Evolutionary conservation across 2,888 invertebrate species (phyloP).

Genomic region (Macrophya alboannulata): DNA sequence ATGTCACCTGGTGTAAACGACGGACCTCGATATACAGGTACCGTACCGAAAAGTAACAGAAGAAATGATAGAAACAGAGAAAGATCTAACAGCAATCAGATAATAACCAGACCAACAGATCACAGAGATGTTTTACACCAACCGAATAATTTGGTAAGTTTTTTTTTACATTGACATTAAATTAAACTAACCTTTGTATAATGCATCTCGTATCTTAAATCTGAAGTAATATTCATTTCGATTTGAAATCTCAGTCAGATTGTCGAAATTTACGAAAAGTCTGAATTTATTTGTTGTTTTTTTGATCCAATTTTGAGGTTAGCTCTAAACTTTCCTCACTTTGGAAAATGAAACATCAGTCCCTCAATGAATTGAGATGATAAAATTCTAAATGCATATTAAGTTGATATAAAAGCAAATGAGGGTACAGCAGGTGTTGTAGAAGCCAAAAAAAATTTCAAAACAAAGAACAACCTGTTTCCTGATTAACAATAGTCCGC

Average conservation of each 20-base stretch:
- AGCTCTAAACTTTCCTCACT: neutral
- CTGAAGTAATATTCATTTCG: neutral
- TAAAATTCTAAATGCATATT: neutral
- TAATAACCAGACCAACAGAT: slow-evolving; percentile 63
- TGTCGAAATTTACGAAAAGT: neutral
- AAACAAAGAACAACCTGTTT: neutral
- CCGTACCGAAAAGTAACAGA: slow-evolving; percentile 76
- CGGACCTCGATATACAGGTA: slow-evolving; percentile 73
- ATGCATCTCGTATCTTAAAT: neutral
- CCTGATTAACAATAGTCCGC: neutral
- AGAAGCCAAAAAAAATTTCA: neutral
- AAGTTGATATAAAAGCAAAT: neutral
- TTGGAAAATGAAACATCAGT: neutral
- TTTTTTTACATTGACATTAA: neutral
- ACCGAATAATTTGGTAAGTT: slow-evolving; percentile 74
- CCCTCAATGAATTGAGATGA: neutral
- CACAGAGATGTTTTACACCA: slow-evolving; percentile 68
- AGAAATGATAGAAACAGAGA: slow-evolving; percentile 74
- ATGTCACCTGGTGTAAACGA: slow-evolving; percentile 75
- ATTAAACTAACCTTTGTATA: neutral
- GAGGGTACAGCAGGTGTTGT: neutral
- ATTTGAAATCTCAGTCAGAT: neutral
- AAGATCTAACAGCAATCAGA: slow-evolving; percentile 66
- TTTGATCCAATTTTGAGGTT: neutral
- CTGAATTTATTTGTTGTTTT: neutral